These are phyloP conservation scores for Galleria mellonella DNA, from an alignment of 1,140 invertebrate genomes.

Conservation along the genomic window DNA sequence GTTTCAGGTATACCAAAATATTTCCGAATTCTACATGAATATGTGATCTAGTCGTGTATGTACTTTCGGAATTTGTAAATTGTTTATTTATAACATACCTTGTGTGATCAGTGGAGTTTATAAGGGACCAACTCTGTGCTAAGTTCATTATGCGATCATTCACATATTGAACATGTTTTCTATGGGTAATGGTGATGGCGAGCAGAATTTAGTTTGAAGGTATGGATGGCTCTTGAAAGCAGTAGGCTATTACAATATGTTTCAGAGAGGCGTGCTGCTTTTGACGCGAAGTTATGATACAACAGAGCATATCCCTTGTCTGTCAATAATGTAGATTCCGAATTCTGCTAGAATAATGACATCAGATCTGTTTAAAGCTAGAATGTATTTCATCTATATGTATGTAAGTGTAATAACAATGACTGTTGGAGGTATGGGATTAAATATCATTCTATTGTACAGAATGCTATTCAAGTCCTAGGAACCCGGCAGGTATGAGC, in stretches of 20 bases:
- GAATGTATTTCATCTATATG: constrained; percentile 30
- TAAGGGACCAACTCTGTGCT: constrained; percentile 65
- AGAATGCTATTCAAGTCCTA: constrained; percentile 36
- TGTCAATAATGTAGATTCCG: constrained; percentile 25
- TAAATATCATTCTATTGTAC: constrained; percentile 33
- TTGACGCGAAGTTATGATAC: constrained; percentile 50
- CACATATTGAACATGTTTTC: constrained; percentile 1
- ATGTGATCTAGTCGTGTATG: constrained; percentile 72
- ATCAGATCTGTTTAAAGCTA: constrained; percentile 53
- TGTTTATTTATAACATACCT: constrained; percentile 65
- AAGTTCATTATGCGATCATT: constrained; percentile 29
- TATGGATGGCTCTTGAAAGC: constrained; percentile 53
- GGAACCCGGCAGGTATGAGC: constrained; percentile 20
- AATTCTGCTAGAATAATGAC: constrained; percentile 37
- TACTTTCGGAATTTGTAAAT: constrained; percentile 72
- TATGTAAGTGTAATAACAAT: constrained; percentile 25
- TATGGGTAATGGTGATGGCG: constrained; percentile 18
- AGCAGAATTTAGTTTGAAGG: constrained; percentile 39
- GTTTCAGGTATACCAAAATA: constrained; percentile 66
- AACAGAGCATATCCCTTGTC: constrained; percentile 49
- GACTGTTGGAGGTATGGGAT: constrained; percentile 15
- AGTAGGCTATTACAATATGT: constrained; percentile 67
- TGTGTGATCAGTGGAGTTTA: constrained; percentile 57
- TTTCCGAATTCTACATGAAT: constrained; percentile 74
- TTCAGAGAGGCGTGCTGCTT: constrained; percentile 63